A percentile compares a stretch with the other conserved stretches of the same genome.
These are phyloP conservation scores for Norana najaformis DNA, from an alignment of 2,888 invertebrate genomes.

Conservation along the genomic window DNA sequence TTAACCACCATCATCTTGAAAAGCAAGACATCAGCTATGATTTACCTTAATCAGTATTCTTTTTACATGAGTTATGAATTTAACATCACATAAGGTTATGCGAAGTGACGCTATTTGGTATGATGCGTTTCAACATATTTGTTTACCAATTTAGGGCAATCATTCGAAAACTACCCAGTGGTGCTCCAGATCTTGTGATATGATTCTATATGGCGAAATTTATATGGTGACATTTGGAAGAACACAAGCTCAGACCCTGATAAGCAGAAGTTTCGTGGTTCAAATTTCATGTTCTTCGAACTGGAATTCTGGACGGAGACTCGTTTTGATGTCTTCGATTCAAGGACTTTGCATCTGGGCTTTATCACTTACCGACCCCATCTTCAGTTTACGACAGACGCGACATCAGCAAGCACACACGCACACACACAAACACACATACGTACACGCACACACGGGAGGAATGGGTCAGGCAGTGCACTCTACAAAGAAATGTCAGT, in stretches of 20 bases:
- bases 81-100: background rate
- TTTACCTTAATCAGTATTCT: too few species aligned
- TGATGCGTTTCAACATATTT: background rate
- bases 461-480: background rate
- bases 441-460: background rate
- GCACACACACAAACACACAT: background rate
- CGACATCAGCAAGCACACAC: too few species aligned
- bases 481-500: background rate
- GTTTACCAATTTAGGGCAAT: background rate
- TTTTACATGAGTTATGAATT: too few species aligned
- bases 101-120: background rate
- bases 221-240: background rate
- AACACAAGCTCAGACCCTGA: background rate
- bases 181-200: background rate
- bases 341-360: too few species aligned
- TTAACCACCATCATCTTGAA: too few species aligned
- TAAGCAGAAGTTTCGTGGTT: background rate
- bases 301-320: background rate
- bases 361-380: too few species aligned
- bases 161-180: background rate
- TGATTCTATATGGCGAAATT: background rate
- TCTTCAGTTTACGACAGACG: too few species aligned
- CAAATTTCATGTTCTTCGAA: background rate
- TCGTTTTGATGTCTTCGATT: background rate
- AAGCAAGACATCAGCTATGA: too few species aligned